phyloP scores from a whole-genome alignment of 1,140 invertebrate genomes.

The Microplitis mediator region DNA sequence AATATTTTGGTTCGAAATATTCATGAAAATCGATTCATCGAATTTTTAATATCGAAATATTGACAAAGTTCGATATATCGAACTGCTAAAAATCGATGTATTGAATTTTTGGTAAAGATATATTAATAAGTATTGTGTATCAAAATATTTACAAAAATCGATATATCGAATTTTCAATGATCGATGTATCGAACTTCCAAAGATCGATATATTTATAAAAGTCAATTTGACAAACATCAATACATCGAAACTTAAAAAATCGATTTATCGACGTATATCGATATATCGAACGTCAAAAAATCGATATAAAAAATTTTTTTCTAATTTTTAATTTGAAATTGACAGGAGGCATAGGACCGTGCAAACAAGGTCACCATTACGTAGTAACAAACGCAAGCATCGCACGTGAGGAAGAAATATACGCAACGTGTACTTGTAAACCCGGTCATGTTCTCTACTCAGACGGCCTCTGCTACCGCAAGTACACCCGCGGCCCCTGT shows the following conservation, averaged over 20 bases:
- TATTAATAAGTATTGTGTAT: no score
- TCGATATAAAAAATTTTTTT: no score
- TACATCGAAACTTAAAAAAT: no score
- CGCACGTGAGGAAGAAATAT: constrained; percentile 40
- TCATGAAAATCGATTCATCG: neutral
- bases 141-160: neutral
- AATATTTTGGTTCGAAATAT: no score
- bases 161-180: neutral
- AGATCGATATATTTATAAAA: neutral
- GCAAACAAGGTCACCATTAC: constrained; percentile 73
- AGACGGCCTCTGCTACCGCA: constrained; percentile 74
- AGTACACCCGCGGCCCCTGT: constrained; percentile 79
- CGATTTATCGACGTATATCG: no score
- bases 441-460: constrained; percentile 70
- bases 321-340: neutral
- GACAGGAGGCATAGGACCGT: constrained; percentile 72
- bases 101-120: no score
- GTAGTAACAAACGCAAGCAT: constrained; percentile 56
- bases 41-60: no score
- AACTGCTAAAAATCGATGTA: no score
- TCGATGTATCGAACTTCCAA: neutral
- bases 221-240: no score
- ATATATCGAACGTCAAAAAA: no score
- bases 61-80: no score
- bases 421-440: constrained; percentile 72